Conservation (phyloP, 1,140 invertebrate species). For the Plectrocnemia conspersa region DNA sequence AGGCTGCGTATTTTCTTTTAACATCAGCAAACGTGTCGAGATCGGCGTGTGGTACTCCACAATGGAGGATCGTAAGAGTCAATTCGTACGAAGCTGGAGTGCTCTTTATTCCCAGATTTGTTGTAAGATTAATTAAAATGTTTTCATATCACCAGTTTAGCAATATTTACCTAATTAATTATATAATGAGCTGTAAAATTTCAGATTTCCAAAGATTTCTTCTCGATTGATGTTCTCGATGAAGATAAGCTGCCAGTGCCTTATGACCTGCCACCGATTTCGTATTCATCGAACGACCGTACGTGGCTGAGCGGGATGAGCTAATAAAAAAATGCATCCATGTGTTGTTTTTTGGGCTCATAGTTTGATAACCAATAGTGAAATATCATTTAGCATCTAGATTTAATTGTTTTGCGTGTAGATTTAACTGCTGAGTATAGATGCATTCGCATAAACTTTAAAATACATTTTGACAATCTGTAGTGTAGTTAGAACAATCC, state of each 20-base stretch:
- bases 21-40: conserved; percentile 94
- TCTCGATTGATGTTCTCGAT: conserved; percentile 37
- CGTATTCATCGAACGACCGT: conserved; percentile 41
- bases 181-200: conserved; percentile 14
- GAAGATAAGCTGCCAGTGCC: conserved; percentile 40
- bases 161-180: not conserved
- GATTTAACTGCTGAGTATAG: too few relatives aligned
- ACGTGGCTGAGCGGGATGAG: conserved; percentile 37
- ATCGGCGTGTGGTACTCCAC: conserved; percentile 89
- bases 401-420: too few relatives aligned
- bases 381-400: too few relatives aligned
- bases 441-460: too few relatives aligned
- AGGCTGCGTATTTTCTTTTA: conserved; percentile 73
- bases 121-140: conserved; percentile 62
- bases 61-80: conserved; percentile 62
- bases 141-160: conserved; percentile 13
- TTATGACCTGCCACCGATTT: conserved; percentile 44
- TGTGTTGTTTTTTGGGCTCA: too few relatives aligned
- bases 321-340: too few relatives aligned
- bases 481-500: too few relatives aligned
- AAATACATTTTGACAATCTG: too few relatives aligned
- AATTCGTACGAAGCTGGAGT: conserved; percentile 91
- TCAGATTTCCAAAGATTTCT: conserved; percentile 45
- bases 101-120: conserved; percentile 78
- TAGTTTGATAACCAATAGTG: too few relatives aligned